Evolutionary conservation across 2,113 vertebrate species (phyloP).

Genomic region (Nerophis lumbriciformis): DNA sequence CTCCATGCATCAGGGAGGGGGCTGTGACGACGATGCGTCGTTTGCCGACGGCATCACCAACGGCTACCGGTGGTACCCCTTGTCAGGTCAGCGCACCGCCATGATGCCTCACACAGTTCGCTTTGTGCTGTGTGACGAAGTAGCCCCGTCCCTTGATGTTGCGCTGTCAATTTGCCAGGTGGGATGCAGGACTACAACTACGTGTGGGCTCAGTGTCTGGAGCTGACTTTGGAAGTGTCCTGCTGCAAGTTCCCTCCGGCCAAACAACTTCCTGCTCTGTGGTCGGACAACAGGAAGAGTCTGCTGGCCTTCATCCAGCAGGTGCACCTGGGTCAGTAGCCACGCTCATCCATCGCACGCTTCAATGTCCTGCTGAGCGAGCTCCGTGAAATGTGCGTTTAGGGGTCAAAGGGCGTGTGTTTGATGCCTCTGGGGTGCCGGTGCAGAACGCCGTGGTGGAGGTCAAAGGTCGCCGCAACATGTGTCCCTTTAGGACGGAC

Average conservation of each 20-base stretch:
- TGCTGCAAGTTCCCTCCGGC: constrained; percentile 90
- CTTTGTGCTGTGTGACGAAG: too few relatives aligned
- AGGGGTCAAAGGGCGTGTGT: constrained; percentile 92
- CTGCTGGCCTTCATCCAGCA: constrained; percentile 85
- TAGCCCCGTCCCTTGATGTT: not conserved
- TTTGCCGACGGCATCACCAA: constrained; percentile 85
- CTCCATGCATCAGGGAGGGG: constrained; percentile 71
- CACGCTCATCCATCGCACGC: not conserved
- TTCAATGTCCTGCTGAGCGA: too few relatives aligned
- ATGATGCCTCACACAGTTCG: too few relatives aligned
- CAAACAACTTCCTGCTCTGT: constrained; percentile 73
- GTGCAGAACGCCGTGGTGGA: constrained; percentile 80
- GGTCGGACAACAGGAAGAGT: constrained; percentile 80
- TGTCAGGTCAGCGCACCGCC: constrained; percentile 72
- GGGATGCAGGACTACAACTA: constrained; percentile 99
- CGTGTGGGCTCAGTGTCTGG: constrained; percentile 88
- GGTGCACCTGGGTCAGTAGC: constrained; percentile 83
- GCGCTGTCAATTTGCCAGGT: constrained; percentile 63
- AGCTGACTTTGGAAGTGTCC: constrained; percentile 89
- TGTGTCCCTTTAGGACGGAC: constrained; percentile 83
- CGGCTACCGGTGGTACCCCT: constrained; percentile 84
- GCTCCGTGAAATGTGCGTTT: not conserved
- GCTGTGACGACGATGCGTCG: constrained; percentile 58
- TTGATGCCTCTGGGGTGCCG: constrained; percentile 67
- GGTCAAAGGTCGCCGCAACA: constrained; percentile 75